Base-by-base conservation (phyloP, 2,113 vertebrate species). In the Semicossyphus pulcher region DNA sequence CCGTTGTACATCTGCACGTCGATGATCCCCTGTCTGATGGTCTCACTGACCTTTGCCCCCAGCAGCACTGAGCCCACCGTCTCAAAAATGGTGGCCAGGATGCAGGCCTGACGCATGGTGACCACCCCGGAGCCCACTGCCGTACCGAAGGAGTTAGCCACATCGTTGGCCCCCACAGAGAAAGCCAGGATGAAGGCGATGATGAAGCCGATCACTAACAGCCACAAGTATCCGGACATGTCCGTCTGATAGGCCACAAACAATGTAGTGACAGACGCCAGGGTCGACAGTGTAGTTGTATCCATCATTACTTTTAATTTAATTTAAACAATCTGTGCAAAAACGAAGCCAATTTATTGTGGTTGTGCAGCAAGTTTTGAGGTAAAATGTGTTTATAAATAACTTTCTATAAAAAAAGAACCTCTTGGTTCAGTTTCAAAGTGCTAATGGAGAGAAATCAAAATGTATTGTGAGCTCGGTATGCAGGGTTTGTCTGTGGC, bases 71-170 rank as follows among this genome's bases (percentile, higher is more conserved):
- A 97, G 63, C 97, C 97, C 86, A 96, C 73, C 0, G 97, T 99
- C 86, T 99, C 97, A 18, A 99, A 99, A 82, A 99, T 12, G 14
- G 95, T 96, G 42, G 97, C 97, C 62, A 99, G 76, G 83, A 99
- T 39, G 59, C 97, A 99, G 62, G 97, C 97, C 74, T 97, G 96
- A 14, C 95, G 94, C 45, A 99, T 90, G 48, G 96, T 97, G 89
- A 98, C 96, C 57, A 95, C 97, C 0, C 97, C 97, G 0, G 97
- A 99, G 77, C 97, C 97, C 81, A 99, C 97, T 0, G 97, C 97
- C 0, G 97, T 99, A 31, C 97, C 97, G 0, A 99, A 99, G 1
- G 97, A 99, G 89, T 99, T 99, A 23, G 97, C 97, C 54, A 99
- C 97, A 1, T 99, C 97, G 16, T 99, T 99, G 83, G 97, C 97